Evolutionary conservation across 2,113 vertebrate species (phyloP).

Genomic region (Girardinichthys multiradiatus): DNA sequence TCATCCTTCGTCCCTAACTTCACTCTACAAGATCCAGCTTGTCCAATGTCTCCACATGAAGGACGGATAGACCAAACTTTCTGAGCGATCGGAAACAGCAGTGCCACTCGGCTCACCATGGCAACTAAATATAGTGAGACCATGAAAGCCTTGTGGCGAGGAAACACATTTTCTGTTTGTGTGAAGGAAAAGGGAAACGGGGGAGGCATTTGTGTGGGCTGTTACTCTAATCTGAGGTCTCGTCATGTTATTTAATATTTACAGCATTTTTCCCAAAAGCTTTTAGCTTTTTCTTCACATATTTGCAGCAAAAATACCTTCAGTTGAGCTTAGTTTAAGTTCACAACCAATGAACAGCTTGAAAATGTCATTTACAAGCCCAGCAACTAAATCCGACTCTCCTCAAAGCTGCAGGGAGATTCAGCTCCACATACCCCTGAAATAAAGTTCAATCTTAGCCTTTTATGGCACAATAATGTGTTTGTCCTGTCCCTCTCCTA

Average conservation of each 20-base stretch:
- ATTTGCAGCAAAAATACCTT: not conserved
- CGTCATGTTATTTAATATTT: conserved; percentile 6
- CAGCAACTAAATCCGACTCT: too few relatives aligned
- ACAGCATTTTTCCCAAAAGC: not conserved
- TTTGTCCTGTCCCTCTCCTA: not conserved
- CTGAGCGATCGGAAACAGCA: not conserved
- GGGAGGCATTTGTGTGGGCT: not conserved
- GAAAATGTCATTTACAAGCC: too few relatives aligned
- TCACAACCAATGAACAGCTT: too few relatives aligned
- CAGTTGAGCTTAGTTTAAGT: not conserved
- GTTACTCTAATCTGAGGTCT: not conserved
- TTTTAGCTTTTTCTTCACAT: not conserved
- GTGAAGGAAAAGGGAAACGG: conserved; percentile 6
- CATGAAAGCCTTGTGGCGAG: conserved; percentile 6
- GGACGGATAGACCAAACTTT: conserved; percentile 22
- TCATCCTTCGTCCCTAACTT: too few relatives aligned
- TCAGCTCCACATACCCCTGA: not conserved
- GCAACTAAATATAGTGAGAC: conserved; percentile 37
- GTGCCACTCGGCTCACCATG: conserved; percentile 44
- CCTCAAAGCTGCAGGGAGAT: not conserved
- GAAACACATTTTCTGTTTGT: conserved; percentile 11
- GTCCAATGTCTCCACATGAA: not conserved
- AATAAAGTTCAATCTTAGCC: conserved; percentile 10
- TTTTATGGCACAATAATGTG: conserved; percentile 20
- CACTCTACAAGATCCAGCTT: too few relatives aligned